Conservation (phyloP, 2,888 invertebrate species). For the Meloe dianella region DNA sequence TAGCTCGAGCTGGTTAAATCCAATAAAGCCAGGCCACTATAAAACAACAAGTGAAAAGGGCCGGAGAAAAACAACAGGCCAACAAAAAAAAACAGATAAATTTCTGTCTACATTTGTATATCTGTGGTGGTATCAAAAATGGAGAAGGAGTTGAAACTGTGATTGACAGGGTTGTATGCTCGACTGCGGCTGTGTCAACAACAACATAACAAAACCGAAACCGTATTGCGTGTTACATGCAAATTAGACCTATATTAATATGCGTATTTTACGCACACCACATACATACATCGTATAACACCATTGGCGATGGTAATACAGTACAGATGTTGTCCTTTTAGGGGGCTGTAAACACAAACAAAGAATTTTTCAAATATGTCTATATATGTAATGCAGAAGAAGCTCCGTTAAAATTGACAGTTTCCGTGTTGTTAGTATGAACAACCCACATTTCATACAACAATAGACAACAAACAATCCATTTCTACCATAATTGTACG, state of each 20-base stretch:
- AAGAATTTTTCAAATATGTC: conserved; percentile 49
- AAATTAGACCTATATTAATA: conserved; percentile 59
- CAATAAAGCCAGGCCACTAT: background rate
- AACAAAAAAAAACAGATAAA: background rate
- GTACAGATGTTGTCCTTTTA: conserved; percentile 54
- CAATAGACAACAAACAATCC: conserved; percentile 17
- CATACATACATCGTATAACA: conserved; percentile 39
- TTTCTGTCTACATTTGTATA: background rate
- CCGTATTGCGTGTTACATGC: conserved; percentile 59
- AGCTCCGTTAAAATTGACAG: conserved; percentile 47
- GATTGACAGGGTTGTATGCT: conserved; percentile 50
- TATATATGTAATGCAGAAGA: conserved; percentile 17
- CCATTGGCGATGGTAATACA: conserved; percentile 46
- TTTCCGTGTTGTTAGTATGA: conserved; percentile 39
- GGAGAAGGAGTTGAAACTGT: conserved; percentile 41
- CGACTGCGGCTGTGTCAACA: conserved; percentile 57
- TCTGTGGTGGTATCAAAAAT: conserved; percentile 20
- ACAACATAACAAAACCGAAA: conserved; percentile 41
- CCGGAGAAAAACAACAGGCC: background rate
- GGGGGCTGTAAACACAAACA: conserved; percentile 57
- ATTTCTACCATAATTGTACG: conserved; percentile 27
- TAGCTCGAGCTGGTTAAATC: conserved; percentile 5
- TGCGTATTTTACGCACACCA: conserved; percentile 57
- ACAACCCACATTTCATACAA: conserved; percentile 21
- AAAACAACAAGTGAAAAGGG: background rate